These are phyloP conservation scores for Elanus axillaris DNA, from an alignment of 2,113 vertebrate genomes.

Conservation along the genomic window DNA sequence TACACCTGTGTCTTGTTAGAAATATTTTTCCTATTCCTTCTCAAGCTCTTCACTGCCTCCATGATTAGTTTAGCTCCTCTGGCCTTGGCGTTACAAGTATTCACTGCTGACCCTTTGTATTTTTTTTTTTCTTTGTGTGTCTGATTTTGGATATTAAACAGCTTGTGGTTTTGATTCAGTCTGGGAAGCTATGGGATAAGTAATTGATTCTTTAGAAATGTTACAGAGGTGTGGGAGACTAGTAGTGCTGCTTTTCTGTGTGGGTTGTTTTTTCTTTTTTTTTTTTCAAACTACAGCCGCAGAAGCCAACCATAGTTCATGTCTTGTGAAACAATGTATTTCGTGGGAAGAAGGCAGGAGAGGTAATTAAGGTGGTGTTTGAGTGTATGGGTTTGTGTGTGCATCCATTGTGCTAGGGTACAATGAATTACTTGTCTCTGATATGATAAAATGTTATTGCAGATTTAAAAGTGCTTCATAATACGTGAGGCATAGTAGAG, in stretches of 20 bases:
- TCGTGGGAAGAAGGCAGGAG: background rate
- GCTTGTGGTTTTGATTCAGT: background rate
- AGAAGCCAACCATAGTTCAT: background rate
- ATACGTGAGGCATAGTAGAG: background rate
- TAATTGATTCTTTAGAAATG: background rate
- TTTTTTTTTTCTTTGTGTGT: background rate
- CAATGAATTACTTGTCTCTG: background rate
- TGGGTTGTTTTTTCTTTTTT: too few species aligned
- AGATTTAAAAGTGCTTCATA: background rate
- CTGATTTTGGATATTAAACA: background rate
- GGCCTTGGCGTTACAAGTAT: background rate
- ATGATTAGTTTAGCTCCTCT: background rate
- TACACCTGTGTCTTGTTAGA: background rate
- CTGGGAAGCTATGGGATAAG: background rate
- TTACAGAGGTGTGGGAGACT: background rate
- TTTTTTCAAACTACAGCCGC: background rate
- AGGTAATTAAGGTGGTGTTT: background rate
- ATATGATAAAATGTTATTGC: background rate
- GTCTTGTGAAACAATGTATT: fast-evolving
- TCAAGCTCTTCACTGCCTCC: background rate
- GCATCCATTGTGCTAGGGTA: background rate
- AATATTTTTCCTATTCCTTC: background rate
- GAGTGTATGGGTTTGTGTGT: background rate
- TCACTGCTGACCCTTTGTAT: background rate
- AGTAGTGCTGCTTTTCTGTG: background rate